Percentiles rank a stretch among this genome's conserved stretches.
Evolutionary conservation across 2,797 vertebrate species (phyloP).

Genomic region (Trachops cirrhosus): DNA sequence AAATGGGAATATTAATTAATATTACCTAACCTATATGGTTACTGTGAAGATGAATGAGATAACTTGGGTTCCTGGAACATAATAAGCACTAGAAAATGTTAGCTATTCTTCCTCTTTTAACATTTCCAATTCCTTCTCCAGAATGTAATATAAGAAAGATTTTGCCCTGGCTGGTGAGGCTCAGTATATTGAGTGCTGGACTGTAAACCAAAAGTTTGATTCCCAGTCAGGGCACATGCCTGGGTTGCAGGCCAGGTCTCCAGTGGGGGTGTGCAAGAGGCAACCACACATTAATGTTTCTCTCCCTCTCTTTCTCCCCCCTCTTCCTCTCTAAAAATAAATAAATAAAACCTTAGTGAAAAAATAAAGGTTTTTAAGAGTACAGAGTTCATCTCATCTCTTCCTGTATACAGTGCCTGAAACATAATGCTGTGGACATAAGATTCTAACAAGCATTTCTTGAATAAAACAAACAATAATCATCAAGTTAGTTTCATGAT

Average conservation of each 20-base stretch:
- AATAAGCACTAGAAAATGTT: constrained; percentile 44
- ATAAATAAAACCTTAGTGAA: too few species aligned
- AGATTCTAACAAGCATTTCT: constrained; percentile 23
- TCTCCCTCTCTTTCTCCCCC: too few species aligned
- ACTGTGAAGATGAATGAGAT: constrained; percentile 32
- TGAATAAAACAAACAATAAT: constrained; percentile 25
- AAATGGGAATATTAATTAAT: constrained; percentile 6
- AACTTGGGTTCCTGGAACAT: not conserved
- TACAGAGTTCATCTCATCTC: not conserved
- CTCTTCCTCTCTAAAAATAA: too few species aligned
- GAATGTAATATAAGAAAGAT: not conserved
- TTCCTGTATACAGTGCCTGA: not conserved
- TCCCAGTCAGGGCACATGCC: too few species aligned
- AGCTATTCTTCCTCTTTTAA: constrained; percentile 15
- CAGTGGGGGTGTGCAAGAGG: too few species aligned
- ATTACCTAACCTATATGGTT: not conserved
- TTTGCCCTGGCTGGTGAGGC: not conserved
- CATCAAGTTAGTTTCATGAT: constrained; percentile 10
- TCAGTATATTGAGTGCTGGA: too few species aligned
- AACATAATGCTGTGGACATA: not conserved
- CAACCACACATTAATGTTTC: too few species aligned
- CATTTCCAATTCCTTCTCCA: not conserved
- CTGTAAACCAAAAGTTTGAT: too few species aligned
- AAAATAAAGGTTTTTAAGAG: not conserved
- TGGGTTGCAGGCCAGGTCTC: too few species aligned